Evolutionary conservation across 2,113 vertebrate genomes (phyloP), one percentile per base, ranked within the genome.

Genomic region (Takifugu flavidus): DNA sequence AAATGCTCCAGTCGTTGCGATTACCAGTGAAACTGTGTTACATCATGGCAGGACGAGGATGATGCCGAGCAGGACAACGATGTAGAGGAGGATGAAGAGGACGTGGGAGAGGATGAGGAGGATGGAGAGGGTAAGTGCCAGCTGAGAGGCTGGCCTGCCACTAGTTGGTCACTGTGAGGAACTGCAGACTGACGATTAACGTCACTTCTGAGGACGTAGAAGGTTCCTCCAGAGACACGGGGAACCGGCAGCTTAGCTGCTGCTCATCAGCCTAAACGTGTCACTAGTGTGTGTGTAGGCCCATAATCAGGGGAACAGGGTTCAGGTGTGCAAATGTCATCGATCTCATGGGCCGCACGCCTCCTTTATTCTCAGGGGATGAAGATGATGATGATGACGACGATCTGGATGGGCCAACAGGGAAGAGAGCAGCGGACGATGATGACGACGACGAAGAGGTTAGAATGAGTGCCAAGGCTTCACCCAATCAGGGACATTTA

Each of bases 341-440:
- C 20, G 20, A 7, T 34, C 31, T 34, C 4, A 34, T 34, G 31
- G 31, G 6, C 31, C 8, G 1, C 6, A 7, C 31, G 31, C 31
- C 5, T 34, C 6, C 5, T 3, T 34, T 2, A 4, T 34, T 4
- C 64, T 50, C 28, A 94, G 92, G 91, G 70, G 95, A 95, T 65
- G 95, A 95, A 47, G 94, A 93, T 39, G 95, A 93, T 0, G 94
- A 96, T 13, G 95, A 95, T 0, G 94, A 96, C 0, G 34, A 39
- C 8, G 94, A 94, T 62, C 89, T 89, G 1, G 94, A 95, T 67
- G 91, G 89, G 59, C 90, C 89, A 60, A 90, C 91, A 29, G 82
- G 75, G 42, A 97, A 97, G 72, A 89, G 94, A 87, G 92, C 92
- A 87, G 94, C 93, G 62, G 94, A 95, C 54, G 94, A 95, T 12